phyloP scores from a whole-genome alignment of 2,888 invertebrate genomes.

The Conistra vaccinii region DNA sequence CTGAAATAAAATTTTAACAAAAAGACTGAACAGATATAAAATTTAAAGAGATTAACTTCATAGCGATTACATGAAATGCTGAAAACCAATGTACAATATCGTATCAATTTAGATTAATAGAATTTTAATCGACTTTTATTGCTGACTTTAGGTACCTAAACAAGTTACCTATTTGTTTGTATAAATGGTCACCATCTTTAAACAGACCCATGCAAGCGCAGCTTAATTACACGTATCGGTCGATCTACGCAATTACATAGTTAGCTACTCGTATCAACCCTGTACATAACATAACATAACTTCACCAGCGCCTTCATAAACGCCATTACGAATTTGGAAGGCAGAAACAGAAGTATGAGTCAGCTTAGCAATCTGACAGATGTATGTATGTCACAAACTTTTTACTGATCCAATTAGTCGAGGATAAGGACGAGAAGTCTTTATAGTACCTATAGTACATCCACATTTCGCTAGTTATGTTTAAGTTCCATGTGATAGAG shows the following conservation, averaged over 20 bases:
- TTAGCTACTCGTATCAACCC: too few relatives aligned
- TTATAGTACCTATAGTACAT: not conserved
- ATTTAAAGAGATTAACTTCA: not conserved
- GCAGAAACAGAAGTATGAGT: too few relatives aligned
- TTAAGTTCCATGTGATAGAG: not conserved
- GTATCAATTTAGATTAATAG: not conserved
- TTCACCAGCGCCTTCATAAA: too few relatives aligned
- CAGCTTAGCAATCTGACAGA: too few relatives aligned
- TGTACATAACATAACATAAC: not conserved
- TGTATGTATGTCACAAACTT: too few relatives aligned
- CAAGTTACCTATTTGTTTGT: not conserved
- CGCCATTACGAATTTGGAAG: too few relatives aligned
- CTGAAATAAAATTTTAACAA: not conserved
- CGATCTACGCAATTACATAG: not conserved
- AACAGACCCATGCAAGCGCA: not conserved
- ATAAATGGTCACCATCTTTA: not conserved
- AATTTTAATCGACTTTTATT: not conserved
- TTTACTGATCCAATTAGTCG: too few relatives aligned
- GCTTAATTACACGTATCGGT: not conserved
- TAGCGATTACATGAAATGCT: not conserved
- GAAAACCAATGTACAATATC: not conserved
- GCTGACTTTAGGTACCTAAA: not conserved
- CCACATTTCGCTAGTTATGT: not conserved
- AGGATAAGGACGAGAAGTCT: too few relatives aligned
- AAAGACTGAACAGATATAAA: not conserved